A percentile compares a stretch with the other conserved stretches of the same genome.
phyloP scores from a whole-genome alignment of 2,888 invertebrate species.

The Altica lythri region DNA sequence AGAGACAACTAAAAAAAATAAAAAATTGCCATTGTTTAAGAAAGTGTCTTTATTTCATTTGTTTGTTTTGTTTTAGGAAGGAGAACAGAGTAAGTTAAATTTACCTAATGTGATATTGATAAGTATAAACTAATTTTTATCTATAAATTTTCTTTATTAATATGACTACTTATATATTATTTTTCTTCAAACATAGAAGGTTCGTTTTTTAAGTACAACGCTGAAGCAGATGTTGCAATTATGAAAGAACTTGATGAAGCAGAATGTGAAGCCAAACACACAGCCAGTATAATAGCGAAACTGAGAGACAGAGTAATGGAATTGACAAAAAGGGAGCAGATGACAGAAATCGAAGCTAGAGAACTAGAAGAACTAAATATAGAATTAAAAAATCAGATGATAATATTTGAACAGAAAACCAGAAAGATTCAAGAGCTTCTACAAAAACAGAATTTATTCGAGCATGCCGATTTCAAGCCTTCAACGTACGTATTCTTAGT shows the following conservation, averaged over 20 bases:
- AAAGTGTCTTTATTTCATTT: conserved; percentile 1
- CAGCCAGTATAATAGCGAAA: conserved; percentile 56
- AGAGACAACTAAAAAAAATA: no score
- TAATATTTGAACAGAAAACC: conserved; percentile 66
- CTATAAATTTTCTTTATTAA: background rate
- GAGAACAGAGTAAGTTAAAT: background rate
- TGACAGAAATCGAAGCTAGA: conserved; percentile 64
- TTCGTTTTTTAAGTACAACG: conserved; percentile 42
- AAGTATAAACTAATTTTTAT: no score
- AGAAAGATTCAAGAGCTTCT: conserved; percentile 61
- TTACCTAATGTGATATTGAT: no score
- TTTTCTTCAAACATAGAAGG: background rate
- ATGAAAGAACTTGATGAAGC: conserved; percentile 58
- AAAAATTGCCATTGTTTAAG: no score
- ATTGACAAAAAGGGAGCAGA: conserved; percentile 61
- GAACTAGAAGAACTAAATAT: conserved; percentile 64
- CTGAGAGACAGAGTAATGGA: conserved; percentile 54
- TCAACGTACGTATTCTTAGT: background rate
- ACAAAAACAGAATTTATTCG: conserved; percentile 19
- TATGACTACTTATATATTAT: background rate
- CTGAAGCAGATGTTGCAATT: conserved; percentile 48
- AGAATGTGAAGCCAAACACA: conserved; percentile 58
- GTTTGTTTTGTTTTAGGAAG: background rate
- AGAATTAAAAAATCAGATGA: conserved; percentile 64
- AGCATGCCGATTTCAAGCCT: background rate